A percentile compares a stretch with the other conserved stretches of the same genome.
Evolutionary conservation across 2,888 invertebrate species (phyloP).

Genomic region (Xylocampa areola): DNA sequence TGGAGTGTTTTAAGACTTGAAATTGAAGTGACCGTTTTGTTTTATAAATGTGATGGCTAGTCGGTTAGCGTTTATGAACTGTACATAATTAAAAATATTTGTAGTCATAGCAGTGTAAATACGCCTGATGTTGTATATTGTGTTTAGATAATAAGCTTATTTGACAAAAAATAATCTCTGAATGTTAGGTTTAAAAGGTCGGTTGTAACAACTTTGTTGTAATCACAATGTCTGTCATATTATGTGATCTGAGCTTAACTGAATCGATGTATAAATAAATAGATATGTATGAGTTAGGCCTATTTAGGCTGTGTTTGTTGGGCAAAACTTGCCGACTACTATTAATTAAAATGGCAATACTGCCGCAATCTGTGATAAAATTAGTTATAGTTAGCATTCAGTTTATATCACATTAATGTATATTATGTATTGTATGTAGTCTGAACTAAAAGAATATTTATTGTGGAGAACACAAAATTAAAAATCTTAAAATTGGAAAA

Average conservation of each 20-base stretch:
- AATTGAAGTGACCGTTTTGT: constrained; percentile 55
- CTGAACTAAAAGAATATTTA: constrained; percentile 83
- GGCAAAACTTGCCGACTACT: constrained; percentile 81
- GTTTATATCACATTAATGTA: constrained; percentile 78
- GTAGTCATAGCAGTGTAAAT: constrained; percentile 68
- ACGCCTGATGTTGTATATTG: constrained; percentile 54
- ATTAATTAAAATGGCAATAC: constrained; percentile 79
- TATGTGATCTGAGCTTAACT: constrained; percentile 61
- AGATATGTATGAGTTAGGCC: constrained; percentile 72
- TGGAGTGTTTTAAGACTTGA: constrained; percentile 57
- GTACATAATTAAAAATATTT: constrained; percentile 68
- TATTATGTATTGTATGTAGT: constrained; percentile 83
- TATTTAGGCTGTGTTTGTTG: constrained; percentile 81
- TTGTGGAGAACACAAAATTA: constrained; percentile 78
- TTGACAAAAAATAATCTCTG: constrained; percentile 39
- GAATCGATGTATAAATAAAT: constrained; percentile 58
- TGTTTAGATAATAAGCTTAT: constrained; percentile 41
- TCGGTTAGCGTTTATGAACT: constrained; percentile 79
- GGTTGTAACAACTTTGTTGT: constrained; percentile 50
- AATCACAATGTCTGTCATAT: constrained; percentile 56
- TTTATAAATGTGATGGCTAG: constrained; percentile 84
- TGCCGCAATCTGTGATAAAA: constrained; percentile 88
- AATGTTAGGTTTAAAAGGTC: constrained; percentile 45
- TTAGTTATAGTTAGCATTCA: constrained; percentile 78
- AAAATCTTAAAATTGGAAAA: constrained; percentile 79